A percentile compares a stretch with the other conserved stretches of the same genome.
Evolutionary conservation across 2,113 vertebrate genomes (phyloP).

Genomic region (Desmodus rotundus): DNA sequence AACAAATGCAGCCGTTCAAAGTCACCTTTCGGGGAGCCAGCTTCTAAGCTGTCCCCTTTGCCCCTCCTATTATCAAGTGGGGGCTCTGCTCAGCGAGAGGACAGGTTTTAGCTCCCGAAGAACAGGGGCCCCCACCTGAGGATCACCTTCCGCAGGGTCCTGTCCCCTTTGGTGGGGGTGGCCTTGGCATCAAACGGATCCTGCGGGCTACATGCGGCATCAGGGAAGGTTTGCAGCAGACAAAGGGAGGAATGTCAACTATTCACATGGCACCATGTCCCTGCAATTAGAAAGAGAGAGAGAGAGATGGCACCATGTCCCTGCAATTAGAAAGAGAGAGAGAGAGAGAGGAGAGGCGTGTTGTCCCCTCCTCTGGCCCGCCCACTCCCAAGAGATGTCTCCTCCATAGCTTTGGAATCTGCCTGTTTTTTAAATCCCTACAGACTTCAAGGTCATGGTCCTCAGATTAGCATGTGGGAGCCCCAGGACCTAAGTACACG

Average conservation of each 20-base stretch:
- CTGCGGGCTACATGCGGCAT: background rate
- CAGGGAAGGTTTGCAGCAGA: background rate
- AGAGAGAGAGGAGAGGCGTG: background rate
- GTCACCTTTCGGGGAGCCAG: slow-evolving; percentile 33
- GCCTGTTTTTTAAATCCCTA: background rate
- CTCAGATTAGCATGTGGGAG: background rate
- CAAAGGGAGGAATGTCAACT: background rate
- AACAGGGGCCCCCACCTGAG: background rate
- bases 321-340: background rate
- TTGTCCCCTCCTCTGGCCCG: background rate
- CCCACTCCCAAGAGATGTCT: background rate
- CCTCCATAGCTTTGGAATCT: background rate
- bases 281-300: background rate
- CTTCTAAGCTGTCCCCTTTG: background rate
- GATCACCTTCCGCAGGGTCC: background rate
- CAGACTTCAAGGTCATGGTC: background rate
- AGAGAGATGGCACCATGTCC: background rate
- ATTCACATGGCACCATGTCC: background rate
- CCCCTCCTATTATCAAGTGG: background rate
- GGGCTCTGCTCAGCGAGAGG: background rate
- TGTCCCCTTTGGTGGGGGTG: background rate
- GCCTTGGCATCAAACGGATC: background rate
- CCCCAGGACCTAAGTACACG: background rate
- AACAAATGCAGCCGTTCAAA: slow-evolving; percentile 31
- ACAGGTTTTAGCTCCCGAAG: background rate